Conservation (phyloP, 2,113 vertebrate genomes). For the Zapus hudsonius region DNA sequence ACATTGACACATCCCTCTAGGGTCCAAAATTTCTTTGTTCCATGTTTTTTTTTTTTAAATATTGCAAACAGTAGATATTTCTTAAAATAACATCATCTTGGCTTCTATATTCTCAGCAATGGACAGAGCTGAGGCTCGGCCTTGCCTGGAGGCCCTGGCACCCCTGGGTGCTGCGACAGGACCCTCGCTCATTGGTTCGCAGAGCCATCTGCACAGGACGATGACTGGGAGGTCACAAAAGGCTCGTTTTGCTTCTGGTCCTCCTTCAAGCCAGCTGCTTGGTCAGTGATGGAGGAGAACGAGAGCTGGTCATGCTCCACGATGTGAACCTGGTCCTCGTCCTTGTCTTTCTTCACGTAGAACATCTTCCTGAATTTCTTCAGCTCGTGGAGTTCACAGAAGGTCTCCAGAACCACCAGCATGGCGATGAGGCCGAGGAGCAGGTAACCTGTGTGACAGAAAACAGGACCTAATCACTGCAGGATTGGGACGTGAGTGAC, state of each 20-base stretch:
- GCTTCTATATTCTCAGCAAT: constrained; percentile 68
- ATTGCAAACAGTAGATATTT: constrained; percentile 63
- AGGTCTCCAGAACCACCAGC: constrained; percentile 97
- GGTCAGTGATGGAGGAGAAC: constrained; percentile 92
- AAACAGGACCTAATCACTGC: too few relatives aligned
- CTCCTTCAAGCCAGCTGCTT: constrained; percentile 84
- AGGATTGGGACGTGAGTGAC: fast-evolving
- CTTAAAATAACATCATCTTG: constrained; percentile 75
- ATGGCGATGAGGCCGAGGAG: constrained; percentile 95
- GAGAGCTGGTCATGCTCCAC: constrained; percentile 95
- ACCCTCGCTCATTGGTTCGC: constrained; percentile 86
- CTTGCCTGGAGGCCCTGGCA: constrained; percentile 67
- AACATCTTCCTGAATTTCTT: constrained; percentile 97
- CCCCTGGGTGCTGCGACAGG: neutral
- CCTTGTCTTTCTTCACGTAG: constrained; percentile 96
- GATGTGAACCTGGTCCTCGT: constrained; percentile 92
- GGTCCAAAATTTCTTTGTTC: neutral
- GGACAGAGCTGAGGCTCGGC: constrained; percentile 53
- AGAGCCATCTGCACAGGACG: constrained; percentile 85
- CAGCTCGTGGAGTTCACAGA: constrained; percentile 97
- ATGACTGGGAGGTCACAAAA: constrained; percentile 85
- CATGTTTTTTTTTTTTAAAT: constrained; percentile 51
- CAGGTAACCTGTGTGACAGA: constrained; percentile 89
- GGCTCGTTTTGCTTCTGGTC: constrained; percentile 89
- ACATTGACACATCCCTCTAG: neutral